These are phyloP conservation scores for Acrobasis suavella DNA, from an alignment of 2,888 invertebrate species.

Conservation along the genomic window DNA sequence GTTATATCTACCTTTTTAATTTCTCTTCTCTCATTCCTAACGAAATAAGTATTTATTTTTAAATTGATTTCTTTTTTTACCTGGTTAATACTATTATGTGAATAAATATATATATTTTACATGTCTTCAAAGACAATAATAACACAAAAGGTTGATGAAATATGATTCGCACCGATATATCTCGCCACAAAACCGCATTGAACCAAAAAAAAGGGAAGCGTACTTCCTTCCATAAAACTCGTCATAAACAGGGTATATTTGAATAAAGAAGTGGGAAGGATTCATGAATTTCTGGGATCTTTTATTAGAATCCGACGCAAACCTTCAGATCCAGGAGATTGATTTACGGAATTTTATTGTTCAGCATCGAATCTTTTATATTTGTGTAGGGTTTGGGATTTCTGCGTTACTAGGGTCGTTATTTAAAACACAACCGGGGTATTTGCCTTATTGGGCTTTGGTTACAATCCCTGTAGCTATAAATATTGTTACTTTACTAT, in stretches of 20 bases:
- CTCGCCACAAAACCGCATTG: conserved; percentile 9
- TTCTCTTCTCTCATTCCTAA: too few species aligned
- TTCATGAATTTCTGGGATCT: conserved; percentile 20
- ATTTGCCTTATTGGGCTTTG: too few species aligned
- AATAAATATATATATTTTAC: not conserved
- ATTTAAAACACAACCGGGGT: too few species aligned
- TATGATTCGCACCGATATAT: conserved; percentile 17
- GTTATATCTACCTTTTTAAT: too few species aligned
- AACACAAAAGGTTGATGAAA: conserved; percentile 14
- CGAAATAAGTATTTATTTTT: too few species aligned
- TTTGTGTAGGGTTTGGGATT: not conserved
- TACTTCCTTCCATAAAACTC: conserved; percentile 20
- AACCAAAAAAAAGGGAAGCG: conserved; percentile 15
- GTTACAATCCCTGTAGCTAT: too few species aligned
- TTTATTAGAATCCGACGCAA: conserved; percentile 17
- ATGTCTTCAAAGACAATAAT: not conserved
- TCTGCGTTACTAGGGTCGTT: not conserved
- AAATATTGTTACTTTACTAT: too few species aligned
- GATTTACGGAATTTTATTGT: conserved; percentile 16
- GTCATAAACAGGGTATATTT: conserved; percentile 21
- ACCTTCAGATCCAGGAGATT: conserved; percentile 12
- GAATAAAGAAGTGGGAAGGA: conserved; percentile 15
- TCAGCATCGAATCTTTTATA: not conserved
- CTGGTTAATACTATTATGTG: too few species aligned
- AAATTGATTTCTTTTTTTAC: too few species aligned